Percentiles rank a stretch among this genome's conserved stretches.
These are phyloP conservation scores for Caerostris darwini DNA, from an alignment of 1,140 invertebrate genomes.

Conservation along the genomic window DNA sequence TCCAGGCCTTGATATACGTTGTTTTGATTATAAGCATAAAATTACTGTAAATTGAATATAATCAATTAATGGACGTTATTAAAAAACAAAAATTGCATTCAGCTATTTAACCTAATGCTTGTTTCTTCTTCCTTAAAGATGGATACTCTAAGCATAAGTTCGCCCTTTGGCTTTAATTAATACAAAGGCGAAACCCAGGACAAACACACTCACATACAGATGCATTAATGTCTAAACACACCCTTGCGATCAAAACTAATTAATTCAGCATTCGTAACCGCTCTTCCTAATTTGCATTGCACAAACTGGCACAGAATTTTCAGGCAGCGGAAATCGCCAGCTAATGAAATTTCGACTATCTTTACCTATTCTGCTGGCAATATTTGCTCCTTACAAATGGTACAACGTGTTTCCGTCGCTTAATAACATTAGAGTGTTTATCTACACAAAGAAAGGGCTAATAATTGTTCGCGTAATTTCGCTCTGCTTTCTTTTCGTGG, in stretches of 20 bases:
- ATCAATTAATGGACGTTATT: too few species aligned
- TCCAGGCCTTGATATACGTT: too few species aligned
- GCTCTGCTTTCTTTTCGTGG: neutral
- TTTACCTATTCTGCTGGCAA: neutral
- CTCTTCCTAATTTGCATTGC: constrained; percentile 1
- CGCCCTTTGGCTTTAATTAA: constrained; percentile 13
- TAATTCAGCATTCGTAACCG: constrained; percentile 38
- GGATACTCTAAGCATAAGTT: neutral
- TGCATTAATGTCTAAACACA: constrained; percentile 36
- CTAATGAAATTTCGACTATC: constrained; percentile 34
- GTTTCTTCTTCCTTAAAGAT: neutral
- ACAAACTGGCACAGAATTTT: constrained; percentile 17
- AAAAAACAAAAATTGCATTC: too few species aligned
- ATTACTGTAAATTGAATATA: too few species aligned
- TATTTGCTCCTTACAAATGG: constrained; percentile 7
- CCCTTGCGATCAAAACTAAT: constrained; percentile 50
- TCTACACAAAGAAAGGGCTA: constrained; percentile 21
- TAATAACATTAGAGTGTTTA: constrained; percentile 33
- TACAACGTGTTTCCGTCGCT: neutral
- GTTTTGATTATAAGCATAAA: too few species aligned
- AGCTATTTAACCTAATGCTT: neutral
- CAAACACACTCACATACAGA: neutral
- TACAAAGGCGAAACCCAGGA: neutral
- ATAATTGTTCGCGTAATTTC: neutral
- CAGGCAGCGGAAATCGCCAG: constrained; percentile 13